Percentiles rank a stretch among this genome's conserved stretches.
phyloP scores from a whole-genome alignment of 1,140 invertebrate species.

The Eulimnadia texana region DNA sequence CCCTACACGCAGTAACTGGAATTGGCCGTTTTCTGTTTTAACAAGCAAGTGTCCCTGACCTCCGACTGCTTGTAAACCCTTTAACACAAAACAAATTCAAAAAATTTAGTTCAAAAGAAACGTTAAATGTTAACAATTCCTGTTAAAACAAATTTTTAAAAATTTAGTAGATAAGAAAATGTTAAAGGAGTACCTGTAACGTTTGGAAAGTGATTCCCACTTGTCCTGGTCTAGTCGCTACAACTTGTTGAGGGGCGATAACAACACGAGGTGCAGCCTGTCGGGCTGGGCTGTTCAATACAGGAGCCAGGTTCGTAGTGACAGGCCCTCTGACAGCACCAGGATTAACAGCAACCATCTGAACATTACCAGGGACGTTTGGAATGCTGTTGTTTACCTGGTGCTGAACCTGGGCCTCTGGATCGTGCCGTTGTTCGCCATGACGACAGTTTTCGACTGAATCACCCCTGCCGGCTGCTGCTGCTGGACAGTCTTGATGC shows the following conservation, averaged over 20 bases:
- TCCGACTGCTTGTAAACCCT: conserved; percentile 58
- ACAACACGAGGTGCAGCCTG: conserved; percentile 54
- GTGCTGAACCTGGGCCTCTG: too few species aligned
- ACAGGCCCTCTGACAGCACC: too few species aligned
- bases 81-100: conserved; percentile 23
- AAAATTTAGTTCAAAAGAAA: too few species aligned
- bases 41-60: conserved; percentile 71
- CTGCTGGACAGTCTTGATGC: neutral
- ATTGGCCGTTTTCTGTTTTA: conserved; percentile 90
- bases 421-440: neutral
- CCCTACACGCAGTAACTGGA: conserved; percentile 74
- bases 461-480: neutral
- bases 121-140: too few species aligned
- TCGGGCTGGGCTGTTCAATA: conserved; percentile 17
- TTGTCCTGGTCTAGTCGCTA: conserved; percentile 57
- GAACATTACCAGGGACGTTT: conserved; percentile 30
- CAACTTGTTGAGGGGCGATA: conserved; percentile 60
- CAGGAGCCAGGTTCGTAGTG: too few species aligned
- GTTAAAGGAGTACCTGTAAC: neutral
- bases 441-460: conserved; percentile 4
- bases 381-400: too few species aligned
- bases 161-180: neutral
- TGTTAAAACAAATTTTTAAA: too few species aligned
- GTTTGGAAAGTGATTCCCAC: conserved; percentile 69
- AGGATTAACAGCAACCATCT: conserved; percentile 8